phyloP scores from a whole-genome alignment of 2,797 vertebrate species.

The Falco naumanni region DNA sequence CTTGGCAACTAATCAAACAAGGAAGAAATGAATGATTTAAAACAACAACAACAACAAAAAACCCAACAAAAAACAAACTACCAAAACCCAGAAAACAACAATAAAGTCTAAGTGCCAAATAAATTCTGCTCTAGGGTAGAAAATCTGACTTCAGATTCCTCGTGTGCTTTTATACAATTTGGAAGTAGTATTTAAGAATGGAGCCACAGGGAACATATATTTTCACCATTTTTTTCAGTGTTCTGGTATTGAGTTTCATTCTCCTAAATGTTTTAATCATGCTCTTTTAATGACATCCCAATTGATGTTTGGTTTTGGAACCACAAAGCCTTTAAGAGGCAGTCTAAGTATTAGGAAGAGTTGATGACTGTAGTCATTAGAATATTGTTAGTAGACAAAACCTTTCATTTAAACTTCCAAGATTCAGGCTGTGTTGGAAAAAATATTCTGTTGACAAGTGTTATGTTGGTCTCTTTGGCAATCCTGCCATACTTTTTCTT shows the following conservation, averaged over 20 bases:
- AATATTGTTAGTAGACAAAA: neutral
- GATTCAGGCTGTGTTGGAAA: neutral
- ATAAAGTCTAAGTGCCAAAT: neutral
- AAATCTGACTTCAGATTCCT: neutral
- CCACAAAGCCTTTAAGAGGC: neutral
- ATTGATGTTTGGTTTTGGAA: slow-evolving; percentile 11
- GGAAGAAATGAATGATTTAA: neutral
- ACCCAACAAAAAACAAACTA: neutral
- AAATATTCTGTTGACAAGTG: neutral
- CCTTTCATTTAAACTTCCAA: neutral
- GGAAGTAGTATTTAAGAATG: neutral
- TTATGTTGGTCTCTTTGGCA: neutral
- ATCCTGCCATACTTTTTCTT: neutral
- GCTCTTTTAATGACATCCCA: neutral
- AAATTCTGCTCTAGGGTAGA: neutral
- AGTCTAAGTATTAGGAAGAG: neutral
- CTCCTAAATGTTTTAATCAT: neutral
- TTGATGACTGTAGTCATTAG: neutral
- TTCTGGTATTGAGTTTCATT: neutral
- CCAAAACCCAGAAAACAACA: neutral
- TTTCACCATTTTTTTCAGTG: neutral
- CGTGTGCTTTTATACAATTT: neutral
- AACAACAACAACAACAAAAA: neutral
- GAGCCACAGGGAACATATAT: neutral
- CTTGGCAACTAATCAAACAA: slow-evolving; percentile 49